These are phyloP conservation scores for Podarcis raffonei DNA, from an alignment of 2,113 vertebrate species.

Conservation along the genomic window DNA sequence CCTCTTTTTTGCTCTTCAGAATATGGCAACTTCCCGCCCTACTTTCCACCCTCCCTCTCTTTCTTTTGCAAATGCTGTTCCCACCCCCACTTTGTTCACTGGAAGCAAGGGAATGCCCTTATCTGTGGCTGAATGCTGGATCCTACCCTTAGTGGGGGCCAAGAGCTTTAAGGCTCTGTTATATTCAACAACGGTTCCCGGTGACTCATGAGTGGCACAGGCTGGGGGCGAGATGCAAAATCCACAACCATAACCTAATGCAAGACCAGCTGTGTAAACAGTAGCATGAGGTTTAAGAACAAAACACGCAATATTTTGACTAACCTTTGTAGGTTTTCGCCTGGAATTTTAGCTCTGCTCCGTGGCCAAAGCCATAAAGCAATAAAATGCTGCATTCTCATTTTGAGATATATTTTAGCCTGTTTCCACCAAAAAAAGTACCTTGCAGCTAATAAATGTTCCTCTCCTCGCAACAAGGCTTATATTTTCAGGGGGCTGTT, in stretches of 20 bases:
- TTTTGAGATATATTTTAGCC: neutral
- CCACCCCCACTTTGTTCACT: neutral
- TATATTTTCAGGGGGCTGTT: neutral
- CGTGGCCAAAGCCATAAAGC: neutral
- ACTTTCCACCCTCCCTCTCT: neutral
- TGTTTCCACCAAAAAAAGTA: slow-evolving; percentile 10
- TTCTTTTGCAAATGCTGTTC: neutral
- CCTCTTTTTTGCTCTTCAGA: no score
- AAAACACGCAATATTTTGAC: slow-evolving; percentile 11
- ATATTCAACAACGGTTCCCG: neutral
- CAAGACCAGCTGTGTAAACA: neutral
- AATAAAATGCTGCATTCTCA: neutral
- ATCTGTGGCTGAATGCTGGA: neutral
- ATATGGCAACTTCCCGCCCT: no score
- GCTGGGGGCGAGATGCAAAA: neutral
- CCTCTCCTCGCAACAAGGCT: neutral
- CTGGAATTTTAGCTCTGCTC: neutral
- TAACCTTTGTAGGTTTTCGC: neutral
- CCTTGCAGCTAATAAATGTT: slow-evolving; percentile 16
- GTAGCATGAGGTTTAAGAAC: neutral
- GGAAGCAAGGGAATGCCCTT: neutral
- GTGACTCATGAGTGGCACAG: neutral
- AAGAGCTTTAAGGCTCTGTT: neutral
- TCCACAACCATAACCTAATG: neutral
- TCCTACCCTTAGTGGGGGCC: neutral